Evolutionary conservation across 2,113 vertebrate species (phyloP), one percentile per base, ranked within the genome.

Genomic region (Myrmecobius fasciatus): DNA sequence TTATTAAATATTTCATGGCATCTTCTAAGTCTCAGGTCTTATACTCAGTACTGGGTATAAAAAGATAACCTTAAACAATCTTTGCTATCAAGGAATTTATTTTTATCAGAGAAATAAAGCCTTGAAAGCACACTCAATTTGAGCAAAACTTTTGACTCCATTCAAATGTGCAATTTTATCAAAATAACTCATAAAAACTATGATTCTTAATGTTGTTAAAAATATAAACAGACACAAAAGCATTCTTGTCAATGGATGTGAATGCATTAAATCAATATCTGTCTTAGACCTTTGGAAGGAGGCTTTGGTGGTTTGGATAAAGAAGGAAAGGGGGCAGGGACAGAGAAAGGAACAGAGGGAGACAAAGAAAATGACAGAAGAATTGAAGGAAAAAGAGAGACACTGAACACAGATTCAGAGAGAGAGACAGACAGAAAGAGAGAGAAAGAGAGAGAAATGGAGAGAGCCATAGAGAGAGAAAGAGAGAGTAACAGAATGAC

Each of bases 231-330:
- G 60, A 20, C 36, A 67, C 12, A n/a, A 20, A 20, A 75, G 12
- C 36, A 75, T 75, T n/a, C 60, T 75, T 75, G 31, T 25, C 14
- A 75, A n/a, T 20, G 36, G 36, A 75, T 75, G 12, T n/a, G n/a
- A 75, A n/a, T 75, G 12, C 60, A 75, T 75, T 36, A 3, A 20
- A 75, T 75, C 60, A 75, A 75, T 75, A 36, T 17, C 60, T 75
- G 60, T n/a, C 60, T 25, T 75, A 75, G 31, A n/a, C 0, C 4
- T 36, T 75, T 36, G 17, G 31, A 75, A n/a, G 36, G 12, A 17
- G 31, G 1, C 0, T n/a, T 14, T 31, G 14, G 28, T 8, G 56
- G 10, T 28, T 11, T 12, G 3, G 9, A 4, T 0, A 31, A 36
- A 75, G 3, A n/a, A n/a, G 28, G 53, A 22, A 53, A 53, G 56